Percentiles rank a stretch among this genome's conserved stretches.
Evolutionary conservation across 2,797 vertebrate genomes (phyloP).

Genomic region (Gymnodraco acuticeps): DNA sequence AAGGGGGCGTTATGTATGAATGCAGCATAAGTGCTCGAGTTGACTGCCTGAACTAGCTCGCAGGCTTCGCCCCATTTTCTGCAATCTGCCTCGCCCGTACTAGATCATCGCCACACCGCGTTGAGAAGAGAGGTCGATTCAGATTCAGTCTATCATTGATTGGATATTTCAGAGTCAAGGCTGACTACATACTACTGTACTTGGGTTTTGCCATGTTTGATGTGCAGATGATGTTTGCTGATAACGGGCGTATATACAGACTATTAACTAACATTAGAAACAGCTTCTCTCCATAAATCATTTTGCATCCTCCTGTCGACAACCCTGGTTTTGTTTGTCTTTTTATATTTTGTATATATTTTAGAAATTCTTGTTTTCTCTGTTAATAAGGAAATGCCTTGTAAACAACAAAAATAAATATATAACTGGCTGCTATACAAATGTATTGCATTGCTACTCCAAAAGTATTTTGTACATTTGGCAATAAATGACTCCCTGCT

Average conservation of each 20-base stretch:
- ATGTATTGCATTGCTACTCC: background rate
- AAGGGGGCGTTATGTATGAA: too few species aligned
- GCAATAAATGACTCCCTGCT: too few species aligned
- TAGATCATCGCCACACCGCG: conserved; percentile 36
- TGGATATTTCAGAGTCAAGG: background rate
- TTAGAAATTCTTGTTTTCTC: background rate
- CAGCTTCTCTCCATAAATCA: too few species aligned
- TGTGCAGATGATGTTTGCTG: background rate
- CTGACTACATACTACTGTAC: background rate
- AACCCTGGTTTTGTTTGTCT: background rate
- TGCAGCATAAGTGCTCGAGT: too few species aligned
- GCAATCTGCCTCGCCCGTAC: conserved; percentile 76
- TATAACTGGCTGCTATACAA: too few species aligned
- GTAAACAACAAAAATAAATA: too few species aligned
- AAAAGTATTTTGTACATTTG: background rate
- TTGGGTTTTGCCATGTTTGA: background rate
- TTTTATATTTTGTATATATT: background rate
- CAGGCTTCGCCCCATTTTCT: too few species aligned
- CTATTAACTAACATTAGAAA: too few species aligned
- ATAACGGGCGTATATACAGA: too few species aligned
- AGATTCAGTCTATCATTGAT: background rate
- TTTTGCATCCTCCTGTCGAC: background rate
- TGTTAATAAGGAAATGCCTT: background rate
- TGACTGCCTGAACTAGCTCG: too few species aligned
- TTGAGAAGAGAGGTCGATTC: conserved; percentile 5